A percentile compares a stretch with the other conserved stretches of the same genome.
Conservation (phyloP, 2,888 invertebrate genomes). For the Pachymerium ferrugineum region DNA sequence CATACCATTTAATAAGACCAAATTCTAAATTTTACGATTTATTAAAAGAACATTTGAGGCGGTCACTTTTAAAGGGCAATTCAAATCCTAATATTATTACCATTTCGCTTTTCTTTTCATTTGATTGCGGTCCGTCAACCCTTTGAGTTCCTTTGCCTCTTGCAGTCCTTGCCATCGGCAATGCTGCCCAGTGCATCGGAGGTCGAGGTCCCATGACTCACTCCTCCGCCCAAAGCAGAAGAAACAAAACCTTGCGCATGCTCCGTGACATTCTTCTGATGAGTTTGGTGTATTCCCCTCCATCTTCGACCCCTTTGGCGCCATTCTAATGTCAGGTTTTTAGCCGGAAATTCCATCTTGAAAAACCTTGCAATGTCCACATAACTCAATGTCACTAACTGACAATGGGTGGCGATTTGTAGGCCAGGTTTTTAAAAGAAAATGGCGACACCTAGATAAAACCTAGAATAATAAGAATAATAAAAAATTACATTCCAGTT, state of each 20-base stretch:
- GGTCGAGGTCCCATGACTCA: conserved; percentile 18
- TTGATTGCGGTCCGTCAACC: conserved; percentile 12
- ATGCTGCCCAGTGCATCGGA: conserved; percentile 7
- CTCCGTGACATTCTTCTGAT: not conserved
- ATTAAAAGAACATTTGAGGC: too few relatives aligned
- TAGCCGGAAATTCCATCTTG: not conserved
- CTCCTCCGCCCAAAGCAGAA: not conserved
- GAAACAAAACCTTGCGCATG: not conserved
- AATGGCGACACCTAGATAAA: too few relatives aligned
- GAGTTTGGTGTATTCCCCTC: not conserved
- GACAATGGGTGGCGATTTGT: not conserved
- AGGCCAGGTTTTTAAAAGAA: too few relatives aligned
- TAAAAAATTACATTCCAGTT: not conserved
- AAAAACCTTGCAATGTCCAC: not conserved
- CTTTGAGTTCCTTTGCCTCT: conserved; percentile 21
- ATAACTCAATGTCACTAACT: not conserved
- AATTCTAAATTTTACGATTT: too few relatives aligned
- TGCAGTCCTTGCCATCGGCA: conserved; percentile 4
- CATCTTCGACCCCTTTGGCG: not conserved
- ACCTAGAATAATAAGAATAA: not conserved
- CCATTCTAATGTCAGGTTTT: not conserved
- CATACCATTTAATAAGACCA: too few relatives aligned
- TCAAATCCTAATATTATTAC: not conserved
- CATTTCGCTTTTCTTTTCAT: conserved; percentile 17
- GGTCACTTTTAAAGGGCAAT: not conserved